phyloP scores from a whole-genome alignment of 1,140 invertebrate genomes.

The Euura lappo region DNA sequence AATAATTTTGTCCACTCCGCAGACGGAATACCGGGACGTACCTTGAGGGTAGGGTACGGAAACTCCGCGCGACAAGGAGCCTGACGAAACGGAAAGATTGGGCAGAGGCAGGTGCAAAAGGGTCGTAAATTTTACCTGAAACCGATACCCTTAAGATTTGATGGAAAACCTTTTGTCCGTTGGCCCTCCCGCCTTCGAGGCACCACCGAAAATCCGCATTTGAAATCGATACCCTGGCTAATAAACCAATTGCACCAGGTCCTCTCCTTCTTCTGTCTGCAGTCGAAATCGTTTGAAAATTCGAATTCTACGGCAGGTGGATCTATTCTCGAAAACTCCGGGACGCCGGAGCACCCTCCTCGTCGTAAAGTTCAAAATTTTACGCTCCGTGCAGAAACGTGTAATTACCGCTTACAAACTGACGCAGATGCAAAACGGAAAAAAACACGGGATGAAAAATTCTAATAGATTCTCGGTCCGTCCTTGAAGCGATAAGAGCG shows the following conservation, averaged over 20 bases:
- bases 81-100: neutral
- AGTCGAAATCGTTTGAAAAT: neutral
- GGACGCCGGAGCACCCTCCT: too few relatives aligned
- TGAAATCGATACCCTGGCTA: neutral
- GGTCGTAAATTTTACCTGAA: constrained; percentile 4
- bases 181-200: neutral
- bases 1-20: neutral
- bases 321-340: too few relatives aligned
- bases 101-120: neutral
- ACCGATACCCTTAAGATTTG: neutral
- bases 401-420: neutral
- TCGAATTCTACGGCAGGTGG: neutral
- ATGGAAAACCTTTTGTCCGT: constrained; percentile 5
- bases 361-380: too few relatives aligned
- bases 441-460: neutral
- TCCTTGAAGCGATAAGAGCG: neutral
- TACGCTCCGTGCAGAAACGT: neutral
- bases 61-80: neutral
- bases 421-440: neutral
- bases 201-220: neutral
- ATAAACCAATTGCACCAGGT: neutral
- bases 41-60: too few relatives aligned
- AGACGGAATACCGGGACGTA: too few relatives aligned
- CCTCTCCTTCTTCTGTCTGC: neutral
- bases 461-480: neutral